Conservation (phyloP, 2,113 vertebrate species). For the Phylloscopus trochiloides region DNA sequence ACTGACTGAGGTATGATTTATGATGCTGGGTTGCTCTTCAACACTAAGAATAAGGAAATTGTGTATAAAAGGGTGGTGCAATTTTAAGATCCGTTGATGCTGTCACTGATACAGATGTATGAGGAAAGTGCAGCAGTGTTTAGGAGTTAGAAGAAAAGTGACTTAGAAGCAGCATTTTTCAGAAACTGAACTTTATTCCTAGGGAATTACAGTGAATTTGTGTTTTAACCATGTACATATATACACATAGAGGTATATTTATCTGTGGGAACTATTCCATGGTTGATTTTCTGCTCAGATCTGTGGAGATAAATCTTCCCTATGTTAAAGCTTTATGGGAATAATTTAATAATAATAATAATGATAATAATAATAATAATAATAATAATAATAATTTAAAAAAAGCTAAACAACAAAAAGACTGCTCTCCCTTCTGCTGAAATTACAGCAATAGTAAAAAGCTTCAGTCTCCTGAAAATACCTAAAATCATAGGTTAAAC, state of each 20-base stretch:
- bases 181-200: background rate
- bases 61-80: background rate
- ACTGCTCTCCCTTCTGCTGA: accelerated
- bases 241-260: background rate
- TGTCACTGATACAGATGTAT: background rate
- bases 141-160: background rate
- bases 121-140: background rate
- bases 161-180: background rate
- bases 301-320: background rate
- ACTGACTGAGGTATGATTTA: background rate
- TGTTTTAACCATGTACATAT: background rate
- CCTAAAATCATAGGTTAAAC: background rate
- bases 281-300: background rate
- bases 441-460: background rate
- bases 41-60: background rate
- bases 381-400: too few species aligned
- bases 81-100: background rate
- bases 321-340: background rate
- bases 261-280: background rate
- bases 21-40: background rate
- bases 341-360: background rate
- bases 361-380: background rate
- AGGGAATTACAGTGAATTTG: background rate
- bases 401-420: background rate
- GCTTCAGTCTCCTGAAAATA: background rate